phyloP scores from a whole-genome alignment of 64 coral and sea anemone species.

The Trachythela sp. region DNA sequence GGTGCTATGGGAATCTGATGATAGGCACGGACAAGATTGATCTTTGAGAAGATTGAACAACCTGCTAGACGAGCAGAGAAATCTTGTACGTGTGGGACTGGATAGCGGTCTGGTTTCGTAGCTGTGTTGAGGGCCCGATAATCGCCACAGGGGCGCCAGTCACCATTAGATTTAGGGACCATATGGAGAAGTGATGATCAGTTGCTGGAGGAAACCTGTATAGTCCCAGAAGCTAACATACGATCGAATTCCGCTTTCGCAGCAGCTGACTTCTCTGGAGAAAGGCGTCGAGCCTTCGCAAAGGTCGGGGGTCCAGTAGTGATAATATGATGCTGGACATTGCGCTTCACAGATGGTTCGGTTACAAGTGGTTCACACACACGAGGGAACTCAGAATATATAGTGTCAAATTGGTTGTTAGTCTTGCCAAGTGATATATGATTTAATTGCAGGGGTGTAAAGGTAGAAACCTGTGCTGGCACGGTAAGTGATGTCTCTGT shows the following conservation, averaged over 20 bases:
- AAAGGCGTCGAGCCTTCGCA: neutral
- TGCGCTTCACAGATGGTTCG: neutral
- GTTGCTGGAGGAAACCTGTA: neutral
- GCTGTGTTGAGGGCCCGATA: neutral
- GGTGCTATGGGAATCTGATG: neutral
- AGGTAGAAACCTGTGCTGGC: neutral
- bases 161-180: slow-evolving; percentile 21
- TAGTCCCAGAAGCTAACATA: neutral
- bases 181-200: slow-evolving; percentile 13
- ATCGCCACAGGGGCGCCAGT: slow-evolving; percentile 33
- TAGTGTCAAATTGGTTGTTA: neutral
- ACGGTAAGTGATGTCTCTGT: neutral
- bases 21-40: too few species aligned
- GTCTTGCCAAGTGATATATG: neutral
- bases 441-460: neutral
- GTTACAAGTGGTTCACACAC: neutral
- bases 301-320: neutral
- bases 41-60: neutral
- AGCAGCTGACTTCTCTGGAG: neutral
- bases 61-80: neutral
- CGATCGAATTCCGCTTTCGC: slow-evolving; percentile 13
- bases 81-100: slow-evolving; percentile 17
- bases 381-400: neutral
- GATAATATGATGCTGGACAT: slow-evolving; percentile 5
- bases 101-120: slow-evolving; percentile 20